phyloP scores from a whole-genome alignment of 2,888 invertebrate species.

The Macaria notata region DNA sequence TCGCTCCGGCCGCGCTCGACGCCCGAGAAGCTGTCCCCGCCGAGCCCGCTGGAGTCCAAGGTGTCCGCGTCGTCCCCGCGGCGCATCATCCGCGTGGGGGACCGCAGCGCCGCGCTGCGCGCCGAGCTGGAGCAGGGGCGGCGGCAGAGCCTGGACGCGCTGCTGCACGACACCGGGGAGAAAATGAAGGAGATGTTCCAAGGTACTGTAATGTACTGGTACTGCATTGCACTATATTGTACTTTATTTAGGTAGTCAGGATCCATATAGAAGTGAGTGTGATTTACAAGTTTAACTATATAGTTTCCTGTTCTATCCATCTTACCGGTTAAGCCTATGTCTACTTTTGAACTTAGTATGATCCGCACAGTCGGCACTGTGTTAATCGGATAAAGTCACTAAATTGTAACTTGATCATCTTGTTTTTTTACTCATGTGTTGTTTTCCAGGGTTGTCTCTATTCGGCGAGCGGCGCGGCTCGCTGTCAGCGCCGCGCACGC shows the following conservation, averaged over 20 bases:
- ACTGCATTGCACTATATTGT: conserved; percentile 29
- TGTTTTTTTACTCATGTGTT: too few relatives aligned
- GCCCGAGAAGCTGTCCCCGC: conserved; percentile 62
- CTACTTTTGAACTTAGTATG: too few relatives aligned
- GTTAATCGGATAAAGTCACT: too few relatives aligned
- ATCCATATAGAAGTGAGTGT: too few relatives aligned
- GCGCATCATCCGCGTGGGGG: conserved; percentile 52
- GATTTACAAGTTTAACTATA: too few relatives aligned
- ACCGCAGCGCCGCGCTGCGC: conserved; percentile 39
- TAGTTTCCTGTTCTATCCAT: too few relatives aligned
- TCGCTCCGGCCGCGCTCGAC: conserved; percentile 70
- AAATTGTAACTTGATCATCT: too few relatives aligned
- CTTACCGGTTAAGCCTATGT: too few relatives aligned
- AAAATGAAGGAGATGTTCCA: conserved; percentile 92
- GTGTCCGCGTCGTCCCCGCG: conserved; percentile 64
- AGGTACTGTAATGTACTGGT: too few relatives aligned
- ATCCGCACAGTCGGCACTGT: too few relatives aligned
- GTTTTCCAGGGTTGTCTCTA: conserved; percentile 75
- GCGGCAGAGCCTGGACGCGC: conserved; percentile 88
- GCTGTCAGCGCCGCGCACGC: conserved; percentile 84
- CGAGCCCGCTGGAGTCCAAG: conserved; percentile 59
- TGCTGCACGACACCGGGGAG: conserved; percentile 89
- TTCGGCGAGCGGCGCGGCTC: conserved; percentile 89
- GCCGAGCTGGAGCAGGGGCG: conserved; percentile 65
- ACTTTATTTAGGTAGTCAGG: too few relatives aligned